Conservation (phyloP, 2,113 vertebrate genomes). For the Cairina moschata region DNA sequence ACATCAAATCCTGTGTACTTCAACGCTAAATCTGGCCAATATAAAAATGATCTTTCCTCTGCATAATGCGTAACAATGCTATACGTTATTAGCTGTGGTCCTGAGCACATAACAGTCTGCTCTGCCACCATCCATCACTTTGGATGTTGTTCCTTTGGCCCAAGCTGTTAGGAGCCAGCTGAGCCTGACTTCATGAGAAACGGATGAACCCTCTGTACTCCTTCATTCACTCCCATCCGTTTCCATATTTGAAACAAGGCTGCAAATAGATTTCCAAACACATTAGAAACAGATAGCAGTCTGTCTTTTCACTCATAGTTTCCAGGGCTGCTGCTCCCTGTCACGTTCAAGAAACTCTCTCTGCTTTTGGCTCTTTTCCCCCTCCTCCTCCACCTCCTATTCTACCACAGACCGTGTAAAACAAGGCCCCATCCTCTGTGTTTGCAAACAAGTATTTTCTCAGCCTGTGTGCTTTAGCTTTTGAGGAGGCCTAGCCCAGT, state of each 20-base stretch:
- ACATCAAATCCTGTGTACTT: not conserved
- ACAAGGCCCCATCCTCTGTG: not conserved
- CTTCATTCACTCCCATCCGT: not conserved
- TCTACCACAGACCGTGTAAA: not conserved
- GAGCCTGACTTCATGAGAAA: not conserved
- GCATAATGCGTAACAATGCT: not conserved
- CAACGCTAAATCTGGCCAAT: not conserved
- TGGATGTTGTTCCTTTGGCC: not conserved
- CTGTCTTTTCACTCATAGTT: not conserved
- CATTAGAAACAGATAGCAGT: not conserved
- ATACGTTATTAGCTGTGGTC: not conserved
- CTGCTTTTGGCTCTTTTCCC: not conserved
- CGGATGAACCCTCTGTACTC: not conserved
- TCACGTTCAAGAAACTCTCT: not conserved
- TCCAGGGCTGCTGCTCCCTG: not conserved
- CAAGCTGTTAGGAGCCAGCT: not conserved
- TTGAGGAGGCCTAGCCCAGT: not conserved
- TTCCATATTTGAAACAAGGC: not conserved
- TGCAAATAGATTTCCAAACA: not conserved
- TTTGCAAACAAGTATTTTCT: not conserved
- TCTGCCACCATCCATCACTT: not conserved
- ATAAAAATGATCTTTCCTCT: not conserved
- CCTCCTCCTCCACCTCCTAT: not conserved
- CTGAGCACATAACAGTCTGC: not conserved
- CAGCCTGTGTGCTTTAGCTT: not conserved